Conservation (phyloP, 2,888 invertebrate genomes). For the Acrobasis consociella region DNA sequence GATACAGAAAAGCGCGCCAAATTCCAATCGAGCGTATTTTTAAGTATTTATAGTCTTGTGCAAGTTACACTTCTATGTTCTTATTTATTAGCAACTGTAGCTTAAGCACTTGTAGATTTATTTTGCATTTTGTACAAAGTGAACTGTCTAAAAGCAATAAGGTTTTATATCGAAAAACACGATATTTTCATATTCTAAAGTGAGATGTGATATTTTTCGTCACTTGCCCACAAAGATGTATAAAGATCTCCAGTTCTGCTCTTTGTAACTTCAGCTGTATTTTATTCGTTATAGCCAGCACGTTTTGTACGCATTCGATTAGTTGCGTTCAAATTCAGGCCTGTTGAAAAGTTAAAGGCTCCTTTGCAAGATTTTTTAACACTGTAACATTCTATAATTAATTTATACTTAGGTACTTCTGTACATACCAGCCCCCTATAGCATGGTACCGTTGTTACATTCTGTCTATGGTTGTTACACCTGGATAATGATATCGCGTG, state of each 20-base stretch:
- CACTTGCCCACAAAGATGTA: constrained; percentile 46
- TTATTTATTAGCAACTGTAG: constrained; percentile 66
- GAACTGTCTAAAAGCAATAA: constrained; percentile 64
- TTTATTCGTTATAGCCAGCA: constrained; percentile 27
- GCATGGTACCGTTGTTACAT: too few relatives aligned
- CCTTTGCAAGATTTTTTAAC: constrained; percentile 46
- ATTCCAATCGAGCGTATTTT: constrained; percentile 43
- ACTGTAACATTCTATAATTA: neutral
- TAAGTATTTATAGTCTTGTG: constrained; percentile 54
- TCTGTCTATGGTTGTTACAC: too few relatives aligned
- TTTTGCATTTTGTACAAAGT: constrained; percentile 70
- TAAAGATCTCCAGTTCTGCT: constrained; percentile 44
- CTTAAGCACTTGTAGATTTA: constrained; percentile 64
- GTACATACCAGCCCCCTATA: too few relatives aligned
- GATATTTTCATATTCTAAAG: constrained; percentile 77
- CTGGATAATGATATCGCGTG: too few relatives aligned
- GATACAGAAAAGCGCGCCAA: constrained; percentile 32
- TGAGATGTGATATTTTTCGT: constrained; percentile 74
- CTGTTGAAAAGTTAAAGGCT: constrained; percentile 34
- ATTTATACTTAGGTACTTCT: too few relatives aligned
- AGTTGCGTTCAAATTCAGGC: constrained; percentile 36
- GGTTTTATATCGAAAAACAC: constrained; percentile 53
- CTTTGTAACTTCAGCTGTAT: constrained; percentile 20
- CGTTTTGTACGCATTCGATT: constrained; percentile 27
- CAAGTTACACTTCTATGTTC: constrained; percentile 55